phyloP scores from a whole-genome alignment of 2,888 invertebrate species.

The Drosophila nr. perissopoda region DNA sequence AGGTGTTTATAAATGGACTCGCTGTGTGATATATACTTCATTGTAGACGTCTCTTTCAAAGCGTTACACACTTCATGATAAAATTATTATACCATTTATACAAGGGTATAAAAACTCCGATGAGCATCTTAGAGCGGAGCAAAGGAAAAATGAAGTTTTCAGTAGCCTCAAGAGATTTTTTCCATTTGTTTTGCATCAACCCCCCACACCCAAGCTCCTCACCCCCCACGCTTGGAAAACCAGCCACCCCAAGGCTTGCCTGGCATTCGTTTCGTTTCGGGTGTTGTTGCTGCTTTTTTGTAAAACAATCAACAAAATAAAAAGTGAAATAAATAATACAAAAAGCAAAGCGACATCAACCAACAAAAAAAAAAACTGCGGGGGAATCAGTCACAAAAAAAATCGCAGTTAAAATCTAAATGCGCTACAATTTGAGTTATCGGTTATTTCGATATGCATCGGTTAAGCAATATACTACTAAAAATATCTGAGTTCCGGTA shows the following conservation, averaged over 20 bases:
- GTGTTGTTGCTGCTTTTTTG: slow-evolving; percentile 58
- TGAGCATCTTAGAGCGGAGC: background rate
- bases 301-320: slow-evolving; percentile 77
- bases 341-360: slow-evolving; percentile 50
- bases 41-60: background rate
- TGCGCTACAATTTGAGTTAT: slow-evolving; percentile 34
- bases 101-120: background rate
- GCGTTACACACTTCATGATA: background rate
- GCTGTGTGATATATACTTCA: background rate
- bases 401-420: slow-evolving; percentile 44
- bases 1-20: background rate
- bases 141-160: slow-evolving; percentile 62
- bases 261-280: slow-evolving; percentile 45
- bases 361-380: slow-evolving; percentile 41
- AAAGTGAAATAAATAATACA: slow-evolving; percentile 64
- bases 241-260: slow-evolving; percentile 17
- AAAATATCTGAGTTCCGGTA: background rate
- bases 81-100: background rate
- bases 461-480: background rate
- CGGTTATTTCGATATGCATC: background rate
- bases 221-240: background rate
- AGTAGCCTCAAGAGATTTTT: slow-evolving; percentile 78
- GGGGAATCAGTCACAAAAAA: slow-evolving; percentile 28
- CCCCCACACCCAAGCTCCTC: background rate
- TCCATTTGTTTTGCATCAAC: slow-evolving; percentile 40